Evolutionary conservation across 2,113 vertebrate genomes (phyloP), one percentile per base, ranked within the genome.

Genomic region (Tringa solitaria): DNA sequence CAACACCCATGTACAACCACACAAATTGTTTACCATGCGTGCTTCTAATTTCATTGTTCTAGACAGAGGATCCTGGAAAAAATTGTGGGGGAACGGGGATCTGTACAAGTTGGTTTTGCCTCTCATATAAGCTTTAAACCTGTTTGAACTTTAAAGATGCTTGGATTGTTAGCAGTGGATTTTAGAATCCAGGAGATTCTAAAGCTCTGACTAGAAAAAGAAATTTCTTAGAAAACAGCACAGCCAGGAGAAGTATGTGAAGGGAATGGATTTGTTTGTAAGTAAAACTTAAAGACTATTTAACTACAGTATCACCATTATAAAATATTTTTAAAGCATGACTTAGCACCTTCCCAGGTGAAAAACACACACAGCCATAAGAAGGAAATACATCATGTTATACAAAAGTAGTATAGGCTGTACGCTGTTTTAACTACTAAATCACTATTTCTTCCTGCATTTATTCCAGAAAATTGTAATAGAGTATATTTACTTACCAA

Each of bases 401-500:
- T 3, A 73, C 8, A 53, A 50, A 69, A 73, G 23, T 9, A 64
- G 17, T 6, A 30, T 14, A 75, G 24, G 33, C 45, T 72, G 32
- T 73, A 37, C 5, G 20, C 14, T 93, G 8, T 73, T 83, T 51
- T 59, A 90, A 78, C 16, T 51, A 54, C 5, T 43, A 18, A n/a
- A 81, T 23, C 22, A 41, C 28, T 60, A 4, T 48, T 54, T 45
- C 45, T 30, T 14, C 28, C 33, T 50, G 9, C 32, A 45, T 15
- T 73, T 84, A 35, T 27, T 70, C 60, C 23, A 72, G 27, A 26
- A 74, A 78, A 33, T 27, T 20, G 32, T 23, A 46, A 37, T 11
- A 76, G 12, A 23, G 3, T 18, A 17, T 8, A 56, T 27, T 79
- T 83, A 95, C 97, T 97, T 91, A 99, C 99, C 97, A 99, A 97